phyloP scores from a whole-genome alignment of 2,888 invertebrate genomes.

The Tolmerus cingulatus region DNA sequence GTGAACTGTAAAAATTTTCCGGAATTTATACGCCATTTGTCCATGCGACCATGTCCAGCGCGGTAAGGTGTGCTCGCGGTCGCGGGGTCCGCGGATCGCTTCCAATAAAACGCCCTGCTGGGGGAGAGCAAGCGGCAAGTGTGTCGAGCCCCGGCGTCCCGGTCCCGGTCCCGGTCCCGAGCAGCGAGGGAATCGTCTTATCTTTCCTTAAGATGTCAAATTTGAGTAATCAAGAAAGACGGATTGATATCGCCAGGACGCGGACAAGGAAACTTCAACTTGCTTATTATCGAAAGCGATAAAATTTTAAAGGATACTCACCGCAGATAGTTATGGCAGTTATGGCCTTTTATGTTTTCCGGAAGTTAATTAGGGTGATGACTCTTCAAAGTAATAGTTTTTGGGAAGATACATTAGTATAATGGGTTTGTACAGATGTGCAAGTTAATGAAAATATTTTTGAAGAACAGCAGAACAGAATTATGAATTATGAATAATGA shows the following conservation, averaged over 20 bases:
- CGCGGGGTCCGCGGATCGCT: not conserved
- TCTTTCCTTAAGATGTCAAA: constrained; percentile 41
- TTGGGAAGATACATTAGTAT: not conserved
- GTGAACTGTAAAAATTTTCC: constrained; percentile 50
- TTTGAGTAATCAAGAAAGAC: constrained; percentile 41
- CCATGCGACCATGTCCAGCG: constrained; percentile 47
- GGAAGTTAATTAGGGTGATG: not conserved
- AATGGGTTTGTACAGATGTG: not conserved
- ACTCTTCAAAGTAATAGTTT: not conserved
- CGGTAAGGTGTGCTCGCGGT: not conserved
- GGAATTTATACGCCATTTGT: constrained; percentile 50
- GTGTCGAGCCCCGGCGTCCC: not conserved
- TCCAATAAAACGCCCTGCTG: constrained; percentile 1
- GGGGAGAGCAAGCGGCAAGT: not conserved
- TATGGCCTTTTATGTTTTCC: not conserved
- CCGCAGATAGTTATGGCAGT: not conserved
- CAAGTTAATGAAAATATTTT: too few relatives aligned
- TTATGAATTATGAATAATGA: too few relatives aligned
- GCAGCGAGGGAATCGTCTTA: constrained; percentile 12
- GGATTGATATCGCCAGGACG: constrained; percentile 1
- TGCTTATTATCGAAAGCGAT: not conserved
- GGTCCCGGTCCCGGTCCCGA: not conserved
- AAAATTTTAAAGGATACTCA: not conserved
- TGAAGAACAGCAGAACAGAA: too few relatives aligned
- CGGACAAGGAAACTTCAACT: not conserved